phyloP scores from a whole-genome alignment of 2,888 invertebrate genomes.

The Criorhina ranunculi region DNA sequence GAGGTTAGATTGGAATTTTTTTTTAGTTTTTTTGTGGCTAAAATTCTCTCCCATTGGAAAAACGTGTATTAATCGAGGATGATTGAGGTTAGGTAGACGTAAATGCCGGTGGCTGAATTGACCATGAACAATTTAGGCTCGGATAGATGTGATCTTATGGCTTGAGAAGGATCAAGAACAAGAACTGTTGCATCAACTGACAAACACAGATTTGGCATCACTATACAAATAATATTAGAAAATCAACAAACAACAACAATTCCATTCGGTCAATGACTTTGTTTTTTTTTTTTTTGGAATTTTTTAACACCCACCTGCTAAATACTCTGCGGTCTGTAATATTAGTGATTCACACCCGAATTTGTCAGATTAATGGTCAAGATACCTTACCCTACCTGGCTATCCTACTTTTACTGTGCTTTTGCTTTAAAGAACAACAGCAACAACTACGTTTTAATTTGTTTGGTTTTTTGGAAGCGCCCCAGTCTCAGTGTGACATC shows the following conservation, averaged over 20 bases:
- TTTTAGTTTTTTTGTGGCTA: conserved; percentile 31
- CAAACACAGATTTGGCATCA: conserved; percentile 2
- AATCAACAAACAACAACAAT: conserved; percentile 35
- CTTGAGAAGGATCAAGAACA: too few relatives aligned
- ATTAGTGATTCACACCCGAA: conserved; percentile 37
- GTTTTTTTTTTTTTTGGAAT: conserved; percentile 1
- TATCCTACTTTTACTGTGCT: conserved; percentile 54
- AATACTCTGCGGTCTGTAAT: conserved; percentile 26
- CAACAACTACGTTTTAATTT: conserved; percentile 20
- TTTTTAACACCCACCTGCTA: conserved; percentile 62
- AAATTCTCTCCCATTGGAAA: conserved; percentile 1
- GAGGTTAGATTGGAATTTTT: conserved; percentile 58
- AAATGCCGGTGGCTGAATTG: conserved; percentile 9
- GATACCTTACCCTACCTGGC: conserved; percentile 39
- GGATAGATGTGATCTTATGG: too few relatives aligned
- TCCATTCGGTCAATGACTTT: conserved; percentile 52
- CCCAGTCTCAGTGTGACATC: conserved; percentile 54
- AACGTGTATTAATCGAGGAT: conserved; percentile 4
- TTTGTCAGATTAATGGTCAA: conserved; percentile 29
- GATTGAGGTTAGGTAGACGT: conserved; percentile 8
- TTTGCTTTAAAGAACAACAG: conserved; percentile 1
- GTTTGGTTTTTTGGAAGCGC: conserved; percentile 20
- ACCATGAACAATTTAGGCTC: too few relatives aligned
- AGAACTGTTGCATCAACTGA: not conserved
- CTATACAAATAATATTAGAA: not conserved